phyloP scores from a whole-genome alignment of 2,888 invertebrate species.

The Argyresthia goedartella region DNA sequence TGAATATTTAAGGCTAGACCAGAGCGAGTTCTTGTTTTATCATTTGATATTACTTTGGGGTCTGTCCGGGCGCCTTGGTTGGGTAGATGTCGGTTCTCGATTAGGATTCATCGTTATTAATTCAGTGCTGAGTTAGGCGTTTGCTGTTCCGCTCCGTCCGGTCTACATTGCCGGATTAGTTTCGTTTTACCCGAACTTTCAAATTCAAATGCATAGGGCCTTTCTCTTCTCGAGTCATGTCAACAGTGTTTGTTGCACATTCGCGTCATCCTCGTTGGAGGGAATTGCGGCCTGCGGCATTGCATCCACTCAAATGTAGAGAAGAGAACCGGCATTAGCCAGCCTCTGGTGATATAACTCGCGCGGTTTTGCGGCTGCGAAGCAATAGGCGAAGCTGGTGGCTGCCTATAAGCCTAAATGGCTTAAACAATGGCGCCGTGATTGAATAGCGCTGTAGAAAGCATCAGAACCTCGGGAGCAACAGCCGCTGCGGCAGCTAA shows the following conservation, averaged over 20 bases:
- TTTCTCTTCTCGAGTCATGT: neutral
- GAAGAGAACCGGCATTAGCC: neutral
- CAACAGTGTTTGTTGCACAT: neutral
- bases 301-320: neutral
- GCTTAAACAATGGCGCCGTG: neutral
- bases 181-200: neutral
- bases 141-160: neutral
- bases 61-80: neutral
- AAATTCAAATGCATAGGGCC: neutral
- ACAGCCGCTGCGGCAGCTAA: too few species aligned
- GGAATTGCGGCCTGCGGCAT: neutral
- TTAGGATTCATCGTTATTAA: conserved; percentile 3
- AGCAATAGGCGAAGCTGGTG: conserved; percentile 1
- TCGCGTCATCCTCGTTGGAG: neutral
- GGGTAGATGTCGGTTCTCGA: neutral
- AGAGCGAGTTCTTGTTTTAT: conserved; percentile 4
- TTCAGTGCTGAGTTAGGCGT: neutral
- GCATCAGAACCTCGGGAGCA: too few species aligned
- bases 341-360: neutral
- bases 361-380: conserved; percentile 2
- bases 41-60: neutral
- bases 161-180: neutral
- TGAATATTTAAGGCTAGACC: neutral
- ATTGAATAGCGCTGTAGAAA: too few species aligned
- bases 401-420: neutral